Evolutionary conservation across 2,113 vertebrate species (phyloP).

Genomic region (Athene noctua): DNA sequence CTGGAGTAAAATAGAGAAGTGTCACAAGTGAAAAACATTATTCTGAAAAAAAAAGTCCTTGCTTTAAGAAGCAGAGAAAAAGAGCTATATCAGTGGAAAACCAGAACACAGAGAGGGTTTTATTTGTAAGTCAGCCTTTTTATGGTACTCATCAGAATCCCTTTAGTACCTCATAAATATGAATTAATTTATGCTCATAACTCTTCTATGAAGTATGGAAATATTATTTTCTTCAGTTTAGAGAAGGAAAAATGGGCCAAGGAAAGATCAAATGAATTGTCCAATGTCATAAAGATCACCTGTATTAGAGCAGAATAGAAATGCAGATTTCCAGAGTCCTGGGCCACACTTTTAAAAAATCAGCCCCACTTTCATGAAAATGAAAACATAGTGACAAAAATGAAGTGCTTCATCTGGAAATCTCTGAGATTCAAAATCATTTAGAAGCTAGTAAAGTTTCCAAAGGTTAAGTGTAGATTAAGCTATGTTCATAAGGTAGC

Average conservation of each 20-base stretch:
- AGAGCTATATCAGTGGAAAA: constrained; percentile 12
- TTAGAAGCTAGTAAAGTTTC: neutral
- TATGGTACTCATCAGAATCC: neutral
- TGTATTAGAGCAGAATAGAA: neutral
- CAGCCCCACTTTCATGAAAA: neutral
- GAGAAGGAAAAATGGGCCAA: neutral
- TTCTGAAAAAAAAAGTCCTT: neutral
- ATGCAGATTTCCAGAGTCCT: neutral
- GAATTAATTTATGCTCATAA: constrained; percentile 17
- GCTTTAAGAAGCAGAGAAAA: neutral
- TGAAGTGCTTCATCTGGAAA: neutral
- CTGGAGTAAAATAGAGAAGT: constrained; percentile 25
- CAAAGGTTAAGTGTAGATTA: neutral
- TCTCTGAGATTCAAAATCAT: neutral
- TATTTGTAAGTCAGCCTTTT: constrained; percentile 27
- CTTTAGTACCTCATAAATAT: constrained; percentile 28
- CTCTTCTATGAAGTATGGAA: neutral
- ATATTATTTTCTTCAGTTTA: neutral
- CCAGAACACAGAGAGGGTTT: neutral
- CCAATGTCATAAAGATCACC: neutral
- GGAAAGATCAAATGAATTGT: neutral
- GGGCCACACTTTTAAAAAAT: neutral
- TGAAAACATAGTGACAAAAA: neutral
- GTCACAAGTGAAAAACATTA: constrained; percentile 32
- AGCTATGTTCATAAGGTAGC: neutral